phyloP scores from a whole-genome alignment of 1,140 invertebrate genomes.

The Calephelis virginiensis region DNA sequence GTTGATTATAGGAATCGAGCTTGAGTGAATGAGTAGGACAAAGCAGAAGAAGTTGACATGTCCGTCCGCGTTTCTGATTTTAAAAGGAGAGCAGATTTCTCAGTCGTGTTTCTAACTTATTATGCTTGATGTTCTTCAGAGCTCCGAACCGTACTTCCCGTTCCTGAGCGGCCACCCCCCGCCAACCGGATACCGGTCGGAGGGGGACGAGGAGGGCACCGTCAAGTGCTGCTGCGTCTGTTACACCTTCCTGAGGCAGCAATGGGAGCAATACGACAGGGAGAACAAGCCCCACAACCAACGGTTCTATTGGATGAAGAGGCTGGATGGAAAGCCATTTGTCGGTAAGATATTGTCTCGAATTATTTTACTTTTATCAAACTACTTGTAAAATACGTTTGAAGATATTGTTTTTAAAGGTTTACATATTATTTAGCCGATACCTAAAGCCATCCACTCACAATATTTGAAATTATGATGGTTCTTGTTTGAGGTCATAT shows the following conservation, averaged over 20 bases:
- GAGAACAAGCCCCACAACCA: conserved; percentile 90
- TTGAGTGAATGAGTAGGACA: no score
- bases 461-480: no score
- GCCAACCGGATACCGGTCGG: conserved; percentile 83
- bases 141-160: conserved; percentile 90
- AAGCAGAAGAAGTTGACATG: no score
- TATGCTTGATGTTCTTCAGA: conserved; percentile 35
- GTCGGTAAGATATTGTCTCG: conserved; percentile 78
- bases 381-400: neutral
- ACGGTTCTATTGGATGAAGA: conserved; percentile 94
- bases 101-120: neutral
- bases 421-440: neutral
- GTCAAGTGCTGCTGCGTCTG: conserved; percentile 87
- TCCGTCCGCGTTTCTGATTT: no score
- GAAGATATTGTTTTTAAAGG: neutral
- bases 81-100: no score
- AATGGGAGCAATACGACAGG: conserved; percentile 94
- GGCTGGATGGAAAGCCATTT: conserved; percentile 92
- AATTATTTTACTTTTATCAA: neutral
- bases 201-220: conserved; percentile 73
- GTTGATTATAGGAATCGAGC: no score
- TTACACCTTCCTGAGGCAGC: conserved; percentile 89
- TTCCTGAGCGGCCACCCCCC: conserved; percentile 93
- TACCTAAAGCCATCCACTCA: neutral
- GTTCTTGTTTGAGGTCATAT: no score